These are phyloP conservation scores for Ornithorhynchus anatinus DNA, from an alignment of 2,113 vertebrate species.

Conservation along the genomic window DNA sequence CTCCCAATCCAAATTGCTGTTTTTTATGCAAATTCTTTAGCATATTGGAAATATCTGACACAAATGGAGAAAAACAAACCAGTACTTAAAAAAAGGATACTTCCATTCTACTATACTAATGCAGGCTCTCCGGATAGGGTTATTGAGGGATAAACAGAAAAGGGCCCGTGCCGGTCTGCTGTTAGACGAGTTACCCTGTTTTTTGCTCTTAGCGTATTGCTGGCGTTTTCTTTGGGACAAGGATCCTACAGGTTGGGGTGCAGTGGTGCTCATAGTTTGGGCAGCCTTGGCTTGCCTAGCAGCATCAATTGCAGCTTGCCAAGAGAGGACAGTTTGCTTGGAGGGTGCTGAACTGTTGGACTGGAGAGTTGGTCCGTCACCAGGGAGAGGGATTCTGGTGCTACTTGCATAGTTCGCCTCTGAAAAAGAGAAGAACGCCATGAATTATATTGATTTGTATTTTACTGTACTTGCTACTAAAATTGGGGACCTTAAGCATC, in stretches of 20 bases:
- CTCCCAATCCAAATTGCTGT: slow-evolving; percentile 4
- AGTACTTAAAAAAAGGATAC: slow-evolving; percentile 86
- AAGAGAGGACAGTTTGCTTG: slow-evolving; percentile 86
- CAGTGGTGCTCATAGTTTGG: slow-evolving; percentile 92
- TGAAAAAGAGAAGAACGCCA: slow-evolving; percentile 52
- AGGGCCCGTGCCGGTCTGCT: slow-evolving; percentile 93
- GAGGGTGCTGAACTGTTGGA: slow-evolving; percentile 82
- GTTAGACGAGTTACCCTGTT: slow-evolving; percentile 93
- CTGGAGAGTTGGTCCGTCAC: slow-evolving; percentile 90
- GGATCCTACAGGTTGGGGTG: slow-evolving; percentile 88
- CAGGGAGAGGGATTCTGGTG: slow-evolving; percentile 86
- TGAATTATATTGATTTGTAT: too few species aligned
- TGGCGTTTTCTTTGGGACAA: slow-evolving; percentile 98
- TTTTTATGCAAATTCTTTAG: slow-evolving; percentile 7
- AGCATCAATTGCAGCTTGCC: slow-evolving; percentile 96
- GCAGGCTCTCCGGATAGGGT: slow-evolving; percentile 98
- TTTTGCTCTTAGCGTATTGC: slow-evolving; percentile 99
- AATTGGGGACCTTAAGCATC: too few species aligned
- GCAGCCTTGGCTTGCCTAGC: slow-evolving; percentile 93
- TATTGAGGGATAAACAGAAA: slow-evolving; percentile 98
- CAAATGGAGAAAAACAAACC: slow-evolving; percentile 12
- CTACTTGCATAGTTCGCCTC: slow-evolving; percentile 98
- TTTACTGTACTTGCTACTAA: too few species aligned
- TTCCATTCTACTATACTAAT: slow-evolving; percentile 99
- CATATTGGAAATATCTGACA: neutral